A percentile compares a stretch with the other conserved stretches of the same genome.
Evolutionary conservation across 1,140 invertebrate species (phyloP).

Genomic region (Drosophila lacertosa): DNA sequence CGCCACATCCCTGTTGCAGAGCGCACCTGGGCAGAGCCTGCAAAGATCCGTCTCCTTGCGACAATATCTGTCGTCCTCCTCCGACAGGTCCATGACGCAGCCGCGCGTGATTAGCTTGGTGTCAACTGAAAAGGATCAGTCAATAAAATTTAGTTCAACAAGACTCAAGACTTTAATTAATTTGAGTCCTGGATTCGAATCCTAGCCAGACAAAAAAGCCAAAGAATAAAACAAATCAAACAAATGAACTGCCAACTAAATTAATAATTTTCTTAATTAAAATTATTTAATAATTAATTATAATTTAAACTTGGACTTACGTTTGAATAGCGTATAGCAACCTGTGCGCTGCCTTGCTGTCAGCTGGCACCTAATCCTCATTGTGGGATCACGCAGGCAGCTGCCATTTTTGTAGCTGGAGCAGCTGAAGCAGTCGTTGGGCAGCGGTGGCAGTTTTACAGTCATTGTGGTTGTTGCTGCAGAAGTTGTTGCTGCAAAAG

Average conservation of each 20-base stretch:
- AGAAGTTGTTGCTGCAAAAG: not conserved
- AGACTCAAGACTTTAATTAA: no score
- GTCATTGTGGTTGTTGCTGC: not conserved
- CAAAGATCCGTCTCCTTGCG: conserved; percentile 43
- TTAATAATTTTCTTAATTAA: no score
- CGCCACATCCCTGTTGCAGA: conserved; percentile 52
- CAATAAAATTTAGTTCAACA: no score
- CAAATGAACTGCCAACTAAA: no score
- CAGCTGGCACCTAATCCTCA: not conserved
- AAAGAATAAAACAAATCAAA: no score
- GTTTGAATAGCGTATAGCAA: conserved; percentile 55
- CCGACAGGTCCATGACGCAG: conserved; percentile 56
- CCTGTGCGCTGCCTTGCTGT: conserved; percentile 11
- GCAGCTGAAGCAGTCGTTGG: conserved; percentile 38
- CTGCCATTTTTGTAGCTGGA: conserved; percentile 29
- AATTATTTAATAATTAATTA: no score
- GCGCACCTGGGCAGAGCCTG: conserved; percentile 32
- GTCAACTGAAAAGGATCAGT: no score
- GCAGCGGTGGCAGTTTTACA: not conserved
- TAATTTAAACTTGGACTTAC: conserved; percentile 29
- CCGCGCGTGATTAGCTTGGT: conserved; percentile 55
- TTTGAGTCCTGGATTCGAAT: no score
- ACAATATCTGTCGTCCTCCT: conserved; percentile 38
- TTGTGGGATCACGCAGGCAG: conserved; percentile 25
- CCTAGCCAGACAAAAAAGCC: no score